Evolutionary conservation across 2,113 vertebrate species (phyloP), one percentile per base, ranked within the genome.

Genomic region (Lepidothrix coronata): DNA sequence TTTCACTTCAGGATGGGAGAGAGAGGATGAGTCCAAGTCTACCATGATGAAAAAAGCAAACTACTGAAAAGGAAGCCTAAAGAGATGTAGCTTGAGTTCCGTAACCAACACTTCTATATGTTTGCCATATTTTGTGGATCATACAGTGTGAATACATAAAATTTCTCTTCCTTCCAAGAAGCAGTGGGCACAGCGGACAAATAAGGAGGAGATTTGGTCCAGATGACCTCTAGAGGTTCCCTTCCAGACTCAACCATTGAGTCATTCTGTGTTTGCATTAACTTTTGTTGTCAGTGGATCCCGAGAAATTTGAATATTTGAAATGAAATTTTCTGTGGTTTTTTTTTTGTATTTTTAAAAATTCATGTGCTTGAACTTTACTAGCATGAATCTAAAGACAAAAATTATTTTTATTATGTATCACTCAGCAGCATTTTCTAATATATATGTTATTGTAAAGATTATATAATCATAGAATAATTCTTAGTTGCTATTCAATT

Each of bases 31-130:
- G 30, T 63, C 61, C 12, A 73, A 6, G 8, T 85, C 30, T 63
- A 41, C 24, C 11, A 55, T 7, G 16, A 19, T 62, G 27, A 65
- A 54, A 77, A 57, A 73, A 49, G 5, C 33, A 59, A 65, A 20
- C 21, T 88, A 21, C 55, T 91, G 35, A 9, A 46, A 84, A 71
- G 17, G 28, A 90, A 11, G 55, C 16, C 6, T 78, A 22, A 57
- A 54, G 11, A 73, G 5, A 17, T 37, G 18, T 31, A 54, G 37
- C 0, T 0, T 75, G 11, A 85, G 22, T 74, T 84, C 44, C n/a
- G 3, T 76, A 76, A 73, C 14, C 5, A 39, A 2, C 12, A 33
- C 10, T 63, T 24, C 3, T 48, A 4, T 35, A 6, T 39, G 5
- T 67, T 48, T 61, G 18, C 11, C 0, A 0, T 51, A 24, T 51